A percentile compares a stretch with the other conserved stretches of the same genome.
These are phyloP conservation scores for Parthenolecanium corni DNA, from an alignment of 2,888 invertebrate genomes.

Conservation along the genomic window DNA sequence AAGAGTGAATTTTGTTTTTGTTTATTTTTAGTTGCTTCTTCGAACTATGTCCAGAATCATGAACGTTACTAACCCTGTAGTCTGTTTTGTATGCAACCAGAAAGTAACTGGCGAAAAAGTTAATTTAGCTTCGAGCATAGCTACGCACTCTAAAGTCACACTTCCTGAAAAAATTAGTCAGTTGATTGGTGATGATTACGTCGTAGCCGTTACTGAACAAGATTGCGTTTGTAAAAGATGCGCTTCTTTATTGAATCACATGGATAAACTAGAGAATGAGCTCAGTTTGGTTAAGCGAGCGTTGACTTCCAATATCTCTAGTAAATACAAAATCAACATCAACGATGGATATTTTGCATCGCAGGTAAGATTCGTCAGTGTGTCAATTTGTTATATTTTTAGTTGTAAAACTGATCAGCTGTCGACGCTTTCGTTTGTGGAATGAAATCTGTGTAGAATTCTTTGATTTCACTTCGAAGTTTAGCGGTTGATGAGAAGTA, in stretches of 20 bases:
- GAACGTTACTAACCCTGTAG: neutral
- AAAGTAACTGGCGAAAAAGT: conserved; percentile 24
- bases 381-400: neutral
- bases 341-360: conserved; percentile 19
- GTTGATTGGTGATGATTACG: conserved; percentile 42
- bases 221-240: conserved; percentile 43
- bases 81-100: conserved; percentile 27
- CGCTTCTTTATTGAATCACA: conserved; percentile 41
- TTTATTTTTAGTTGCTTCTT: no score
- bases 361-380: neutral
- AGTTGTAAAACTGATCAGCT: neutral
- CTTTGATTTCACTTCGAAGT: no score
- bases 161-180: conserved; percentile 44
- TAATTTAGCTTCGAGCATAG: conserved; percentile 18
- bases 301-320: conserved; percentile 33
- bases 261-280: conserved; percentile 43
- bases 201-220: conserved; percentile 42
- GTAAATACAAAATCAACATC: conserved; percentile 33
- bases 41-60: conserved; percentile 7
- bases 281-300: conserved; percentile 38
- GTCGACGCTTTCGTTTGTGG: no score
- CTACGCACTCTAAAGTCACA: conserved; percentile 41
- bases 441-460: no score
- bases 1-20: no score
- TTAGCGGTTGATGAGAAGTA: no score